phyloP scores from a whole-genome alignment of 1,140 invertebrate species.

The Acromyrmex echinatior region DNA sequence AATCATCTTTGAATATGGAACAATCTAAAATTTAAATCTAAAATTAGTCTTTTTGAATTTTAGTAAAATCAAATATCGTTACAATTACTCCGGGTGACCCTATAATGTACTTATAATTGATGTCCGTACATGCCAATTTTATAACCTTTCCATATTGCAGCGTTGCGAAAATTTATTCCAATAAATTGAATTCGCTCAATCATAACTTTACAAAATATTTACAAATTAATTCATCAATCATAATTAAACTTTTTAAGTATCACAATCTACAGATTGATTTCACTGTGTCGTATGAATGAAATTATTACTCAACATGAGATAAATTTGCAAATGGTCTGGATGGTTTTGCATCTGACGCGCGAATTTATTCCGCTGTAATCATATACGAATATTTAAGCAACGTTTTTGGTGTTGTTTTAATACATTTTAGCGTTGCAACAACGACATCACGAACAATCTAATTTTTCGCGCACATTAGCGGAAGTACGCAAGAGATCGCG shows the following conservation, averaged over 20 bases:
- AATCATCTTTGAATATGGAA: too few species aligned
- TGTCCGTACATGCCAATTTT: neutral
- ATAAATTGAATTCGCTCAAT: conserved; percentile 51
- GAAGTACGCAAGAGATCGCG: conserved; percentile 42
- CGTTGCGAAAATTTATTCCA: conserved; percentile 5
- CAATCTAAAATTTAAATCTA: too few species aligned
- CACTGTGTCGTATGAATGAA: neutral
- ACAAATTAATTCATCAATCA: conserved; percentile 31
- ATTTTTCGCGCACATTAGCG: conserved; percentile 56
- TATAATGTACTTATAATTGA: too few species aligned
- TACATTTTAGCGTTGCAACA: conserved; percentile 28
- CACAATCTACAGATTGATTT: conserved; percentile 17
- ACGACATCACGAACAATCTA: conserved; percentile 51
- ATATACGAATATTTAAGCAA: conserved; percentile 42
- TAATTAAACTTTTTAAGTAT: conserved; percentile 37
- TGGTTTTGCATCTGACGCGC: neutral
- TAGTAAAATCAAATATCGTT: too few species aligned
- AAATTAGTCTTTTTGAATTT: too few species aligned
- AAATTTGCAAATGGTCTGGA: conserved; percentile 34
- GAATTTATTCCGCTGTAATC: conserved; percentile 27
- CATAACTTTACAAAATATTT: conserved; percentile 43
- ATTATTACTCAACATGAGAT: neutral
- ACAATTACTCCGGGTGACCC: too few species aligned
- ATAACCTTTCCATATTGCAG: conserved; percentile 10
- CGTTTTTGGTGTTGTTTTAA: conserved; percentile 40